Conservation (phyloP, 2,113 vertebrate genomes). For the Emydura subglobosa region DNA sequence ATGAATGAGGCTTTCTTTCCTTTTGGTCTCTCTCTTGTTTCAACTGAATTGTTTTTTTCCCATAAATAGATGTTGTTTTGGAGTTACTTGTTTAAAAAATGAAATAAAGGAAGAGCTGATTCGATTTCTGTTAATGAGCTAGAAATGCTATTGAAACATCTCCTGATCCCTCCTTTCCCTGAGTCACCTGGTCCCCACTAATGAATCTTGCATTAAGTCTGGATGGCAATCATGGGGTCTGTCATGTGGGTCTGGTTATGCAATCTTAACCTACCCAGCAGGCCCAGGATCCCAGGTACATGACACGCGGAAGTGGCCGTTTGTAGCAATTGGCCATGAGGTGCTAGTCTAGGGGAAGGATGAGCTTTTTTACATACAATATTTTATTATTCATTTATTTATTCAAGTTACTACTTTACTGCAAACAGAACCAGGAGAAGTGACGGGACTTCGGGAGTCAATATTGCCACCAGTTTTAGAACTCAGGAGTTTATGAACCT, state of each 20-base stretch:
- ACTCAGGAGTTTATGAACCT: not conserved
- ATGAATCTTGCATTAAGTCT: not conserved
- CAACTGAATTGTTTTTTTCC: not conserved
- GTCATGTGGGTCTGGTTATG: not conserved
- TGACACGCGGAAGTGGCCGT: not conserved
- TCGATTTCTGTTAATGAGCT: not conserved
- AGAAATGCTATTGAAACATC: not conserved
- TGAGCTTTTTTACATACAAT: not conserved
- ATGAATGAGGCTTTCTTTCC: not conserved
- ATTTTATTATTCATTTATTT: not conserved
- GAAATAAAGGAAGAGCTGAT: not conserved
- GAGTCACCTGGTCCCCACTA: not conserved
- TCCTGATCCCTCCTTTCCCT: not conserved
- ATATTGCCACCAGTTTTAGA: not conserved
- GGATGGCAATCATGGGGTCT: not conserved
- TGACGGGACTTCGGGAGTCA: not conserved
- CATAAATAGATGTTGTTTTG: not conserved
- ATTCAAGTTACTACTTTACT: not conserved
- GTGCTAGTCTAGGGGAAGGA: not conserved
- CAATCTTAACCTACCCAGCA: not conserved
- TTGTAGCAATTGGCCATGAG: not conserved
- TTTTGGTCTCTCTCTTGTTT: constrained; percentile 32
- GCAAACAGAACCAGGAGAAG: not conserved
- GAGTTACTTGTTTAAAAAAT: not conserved
- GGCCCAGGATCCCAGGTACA: not conserved